Base-by-base conservation (phyloP, 1,140 invertebrate species). In the Musca domestica region DNA sequence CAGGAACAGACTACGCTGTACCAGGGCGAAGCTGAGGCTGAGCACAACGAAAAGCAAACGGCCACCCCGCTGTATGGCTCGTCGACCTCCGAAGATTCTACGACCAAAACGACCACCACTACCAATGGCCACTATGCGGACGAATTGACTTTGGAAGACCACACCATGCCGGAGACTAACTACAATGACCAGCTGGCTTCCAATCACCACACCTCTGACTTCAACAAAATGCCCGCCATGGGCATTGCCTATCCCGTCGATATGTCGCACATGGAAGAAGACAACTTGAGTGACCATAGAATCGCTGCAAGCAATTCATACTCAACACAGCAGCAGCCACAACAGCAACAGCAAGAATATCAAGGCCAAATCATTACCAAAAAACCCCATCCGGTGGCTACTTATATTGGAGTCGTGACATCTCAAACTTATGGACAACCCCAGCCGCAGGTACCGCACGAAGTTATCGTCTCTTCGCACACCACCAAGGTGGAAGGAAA, bases 201-300 rank as follows among this genome's bases (percentile, higher is more conserved):
- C 0, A 56, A 70, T 0, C 74, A 74, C 3, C 78, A 73, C n/a
- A 80, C 78, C 4, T 76, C 75, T 0, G 71, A 80, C 25, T 80
- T 80, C 48, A 80, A 80, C 52, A 80, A 80, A 64, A 80, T 80
- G 78, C 78, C 78, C 0, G 74, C 71, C 12, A 69, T 77, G 67
- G 78, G 78, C 23, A 75, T 80, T 25, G 78, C 78, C 3, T 80
- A 80, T 15, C 78, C 77, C 0, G 74, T 80, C 30, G 77, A 80
- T 54, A 78, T 80, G 74, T 75, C 76, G 19, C 73, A 80, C 69
- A 68, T 80, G 23, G 78, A 80, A 46, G 75, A 72, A 17, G 72
- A 46, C 34, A 17, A 69, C 52, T 69, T 0, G 58, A 65, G 23
- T 71, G 72, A 25, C 58, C 70, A 25, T 69, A 41, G 73, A 48